Conservation (phyloP, 2,113 vertebrate species). For the Hirundichthys speculiger region DNA sequence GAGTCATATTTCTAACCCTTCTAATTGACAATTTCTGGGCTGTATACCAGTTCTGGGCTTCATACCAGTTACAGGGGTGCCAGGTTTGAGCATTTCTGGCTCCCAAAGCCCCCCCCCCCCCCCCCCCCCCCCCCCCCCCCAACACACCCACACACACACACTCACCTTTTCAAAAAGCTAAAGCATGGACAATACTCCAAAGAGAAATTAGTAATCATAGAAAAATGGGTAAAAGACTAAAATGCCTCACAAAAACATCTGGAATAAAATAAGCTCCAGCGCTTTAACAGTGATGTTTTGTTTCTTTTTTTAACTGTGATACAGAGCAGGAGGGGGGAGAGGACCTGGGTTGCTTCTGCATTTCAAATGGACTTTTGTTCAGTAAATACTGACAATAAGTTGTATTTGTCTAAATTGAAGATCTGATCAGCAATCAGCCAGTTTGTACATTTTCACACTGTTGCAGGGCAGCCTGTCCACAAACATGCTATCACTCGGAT, state of each 20-base stretch:
- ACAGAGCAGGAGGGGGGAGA: too few relatives aligned
- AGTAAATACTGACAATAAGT: too few relatives aligned
- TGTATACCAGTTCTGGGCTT: slow-evolving; percentile 7
- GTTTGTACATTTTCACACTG: too few relatives aligned
- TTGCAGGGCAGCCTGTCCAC: too few relatives aligned
- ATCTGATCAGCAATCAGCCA: too few relatives aligned
- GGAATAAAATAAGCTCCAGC: slow-evolving; percentile 8
- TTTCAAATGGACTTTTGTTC: too few relatives aligned
- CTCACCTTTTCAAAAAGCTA: slow-evolving; percentile 43
- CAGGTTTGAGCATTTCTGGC: slow-evolving; percentile 27
- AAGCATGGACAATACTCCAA: slow-evolving; percentile 31
- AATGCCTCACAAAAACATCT: slow-evolving; percentile 32
- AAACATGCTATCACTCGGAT: too few relatives aligned
- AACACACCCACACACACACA: slow-evolving; percentile 34
- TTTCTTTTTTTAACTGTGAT: too few relatives aligned
- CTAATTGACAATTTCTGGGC: slow-evolving; percentile 5
- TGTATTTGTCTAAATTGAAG: too few relatives aligned
- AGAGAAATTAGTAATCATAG: slow-evolving; percentile 52
- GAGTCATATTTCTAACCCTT: background rate
- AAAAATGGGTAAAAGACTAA: slow-evolving; percentile 29
- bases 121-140: too few relatives aligned
- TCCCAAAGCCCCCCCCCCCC: slow-evolving; percentile 6
- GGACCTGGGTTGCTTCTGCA: too few relatives aligned
- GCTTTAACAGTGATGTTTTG: background rate
- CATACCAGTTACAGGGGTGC: slow-evolving; percentile 13